Evolutionary conservation across 2,888 invertebrate species (phyloP), one percentile per base, ranked within the genome.

Genomic region (Tanaodytes sp.): DNA sequence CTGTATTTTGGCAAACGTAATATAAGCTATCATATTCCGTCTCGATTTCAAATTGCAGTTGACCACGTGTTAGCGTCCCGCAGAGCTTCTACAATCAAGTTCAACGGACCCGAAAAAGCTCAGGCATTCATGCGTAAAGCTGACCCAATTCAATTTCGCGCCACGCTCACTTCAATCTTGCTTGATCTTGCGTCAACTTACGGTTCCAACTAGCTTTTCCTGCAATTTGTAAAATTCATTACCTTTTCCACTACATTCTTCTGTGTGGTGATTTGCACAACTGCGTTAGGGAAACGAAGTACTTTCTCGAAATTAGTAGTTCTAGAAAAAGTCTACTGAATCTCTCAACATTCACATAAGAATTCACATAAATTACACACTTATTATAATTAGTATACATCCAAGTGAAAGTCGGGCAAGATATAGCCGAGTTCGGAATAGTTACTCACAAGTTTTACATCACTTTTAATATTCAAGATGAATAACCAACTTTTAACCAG

Each of bases 121-220:
- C 46, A 64, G 62, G 52, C 40, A 61, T 55, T 59, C 55, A 16
- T 49, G 42, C 45, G 42, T 63, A 33, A 66, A 61, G 63, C 67
- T 77, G 78, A 78, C 75, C 78, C 78, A 81, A 82, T 80, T 81
- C 79, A 78, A 79, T 77, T 77, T 73, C 48, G 58, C 75, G 72
- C 51, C 54, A 61, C 54, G 57, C 30, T 52, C 45, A 12, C 6
- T 20, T 54, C 62, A n/a, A n/a, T n/a, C n/a, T n/a, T n/a, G n/a
- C n/a, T n/a, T n/a, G n/a, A n/a, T n/a, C n/a, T n/a, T n/a, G n/a
- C n/a, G n/a, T n/a, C 19, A 33, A 59, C 46, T 48, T 48, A 31
- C 48, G 36, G 15, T 30, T n/a, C 37, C 27, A 15, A 23, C 37
- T 16, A 2, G 42, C 18, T 55, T 57, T 65, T 62, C 14, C 43